Evolutionary conservation across 2,113 vertebrate species (phyloP).

Genomic region (Thinocorus orbignyianus): DNA sequence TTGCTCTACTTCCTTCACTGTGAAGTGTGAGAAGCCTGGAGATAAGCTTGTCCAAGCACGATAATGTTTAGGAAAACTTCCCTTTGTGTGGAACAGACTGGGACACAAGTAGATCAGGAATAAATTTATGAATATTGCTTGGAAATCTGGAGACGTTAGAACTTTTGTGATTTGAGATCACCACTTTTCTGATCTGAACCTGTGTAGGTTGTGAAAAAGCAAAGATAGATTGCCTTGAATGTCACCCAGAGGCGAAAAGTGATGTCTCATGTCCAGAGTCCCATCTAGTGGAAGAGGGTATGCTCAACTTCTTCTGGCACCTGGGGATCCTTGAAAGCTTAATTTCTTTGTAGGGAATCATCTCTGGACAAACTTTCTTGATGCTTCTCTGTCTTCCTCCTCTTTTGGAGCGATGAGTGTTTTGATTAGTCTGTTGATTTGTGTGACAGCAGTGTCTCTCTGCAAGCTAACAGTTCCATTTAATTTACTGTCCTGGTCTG

Average conservation of each 20-base stretch:
- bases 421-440: background rate
- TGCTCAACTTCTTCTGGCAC: background rate
- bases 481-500: conserved; percentile 28
- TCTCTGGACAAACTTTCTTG: background rate
- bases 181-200: background rate
- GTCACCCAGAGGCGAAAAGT: background rate
- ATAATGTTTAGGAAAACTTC: background rate
- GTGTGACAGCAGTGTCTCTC: background rate
- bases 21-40: background rate
- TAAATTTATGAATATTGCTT: background rate
- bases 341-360: background rate
- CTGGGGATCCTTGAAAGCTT: background rate
- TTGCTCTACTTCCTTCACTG: background rate
- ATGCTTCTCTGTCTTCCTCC: background rate
- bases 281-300: fast-evolving
- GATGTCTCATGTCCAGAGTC: background rate
- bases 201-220: background rate
- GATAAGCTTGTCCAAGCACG: background rate
- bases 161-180: background rate
- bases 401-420: background rate
- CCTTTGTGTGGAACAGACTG: background rate
- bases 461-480: conserved; percentile 1
- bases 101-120: background rate
- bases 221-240: background rate
- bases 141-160: background rate